Evolutionary conservation across 1,140 invertebrate species (phyloP), one percentile per base, ranked within the genome.

Genomic region (Drosophila repletoides): DNA sequence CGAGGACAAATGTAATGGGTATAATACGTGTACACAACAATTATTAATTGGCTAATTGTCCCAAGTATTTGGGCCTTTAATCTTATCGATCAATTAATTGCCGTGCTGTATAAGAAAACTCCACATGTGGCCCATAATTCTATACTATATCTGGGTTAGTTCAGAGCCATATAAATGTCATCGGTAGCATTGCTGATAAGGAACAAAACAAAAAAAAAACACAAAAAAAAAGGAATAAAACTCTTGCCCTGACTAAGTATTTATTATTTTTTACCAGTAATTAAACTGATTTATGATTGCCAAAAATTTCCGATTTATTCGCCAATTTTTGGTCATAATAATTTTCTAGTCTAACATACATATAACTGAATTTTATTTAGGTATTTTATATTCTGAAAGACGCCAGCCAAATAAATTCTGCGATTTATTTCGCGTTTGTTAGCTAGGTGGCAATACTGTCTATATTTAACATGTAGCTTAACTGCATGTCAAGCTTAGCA

Each of bases 11-110:
- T 58, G 53, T 21, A 59, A 41, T 36, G 46, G 17, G 6, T 3
- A n/a, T 19, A 53, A 58, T 67, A 46, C 64, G 34, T n/a, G n/a
- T n/a, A n/a, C n/a, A n/a, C n/a, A n/a, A n/a, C 45, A 52, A 14
- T 49, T 45, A 46, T 61, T 45, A 67, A 58, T 65, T 65, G 52
- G 26, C 6, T 58, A 58, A 61, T 67, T 67, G 38, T n/a, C 12
- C n/a, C 31, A 45, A 59, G 48, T 52, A 24, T 14, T 9, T n/a
- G n/a, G 19, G 10, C 17, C 12, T 29, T 7, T 59, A 60, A 61
- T 67, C 64, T 67, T 61, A 67, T 67, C 64, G 46, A 29, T 7
- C 9, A 5, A 5, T 36, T 38, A 41, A 52, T 36, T 40, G 48
- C 5, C 29, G 29, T 10, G 7, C 12, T 7, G 10, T 21, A 24